Evolutionary conservation across 1,140 invertebrate genomes (phyloP), one percentile per base, ranked within the genome.

Genomic region (Orussus abietinus): DNA sequence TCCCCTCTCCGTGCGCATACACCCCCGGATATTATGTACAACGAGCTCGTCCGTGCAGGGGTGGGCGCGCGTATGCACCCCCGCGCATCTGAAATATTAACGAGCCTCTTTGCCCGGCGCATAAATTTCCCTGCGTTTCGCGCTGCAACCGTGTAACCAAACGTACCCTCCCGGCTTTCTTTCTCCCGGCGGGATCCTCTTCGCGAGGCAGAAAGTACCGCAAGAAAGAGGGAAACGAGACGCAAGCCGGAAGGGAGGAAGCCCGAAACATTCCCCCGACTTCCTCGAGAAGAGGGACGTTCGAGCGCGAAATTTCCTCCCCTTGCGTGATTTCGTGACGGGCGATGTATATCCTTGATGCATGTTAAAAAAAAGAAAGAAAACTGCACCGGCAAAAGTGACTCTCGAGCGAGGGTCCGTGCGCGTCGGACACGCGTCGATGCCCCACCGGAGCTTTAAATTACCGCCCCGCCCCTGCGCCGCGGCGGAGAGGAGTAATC

Each of bases 11-110:
- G 36, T 59, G 46, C 11, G 31, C 31, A 34, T 35, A 45, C 22
- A 29, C n/a, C n/a, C n/a, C n/a, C 20, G 25, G 29, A 33, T 19
- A 35, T 10, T 15, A 3, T 9, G 5, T 5, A 17, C 33, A 11
- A 14, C 22, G 4, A 21, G 22, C 13, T 9, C 14, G 22, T 35
- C 15, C n/a, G 33, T 12, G 22, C 33, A 21, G 22, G 20, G 22
- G 20, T 18, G 13, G 7, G 4, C 20, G 31, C 13, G n/a, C n/a
- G n/a, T n/a, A n/a, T n/a, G 9, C 13, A 13, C 3, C 31, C 6
- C 28, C 14, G 47, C 58, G 53, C 58, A 53, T 51, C 51, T 53
- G 47, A 40, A 51, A 47, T 48, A 52, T 61, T 61, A 48, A 49
- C 48, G 42, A 44, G 42, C 33, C 42, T 33, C 40, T 33, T 38